Evolutionary conservation across 2,113 vertebrate genomes (phyloP).

Genomic region (Mobula birostris): DNA sequence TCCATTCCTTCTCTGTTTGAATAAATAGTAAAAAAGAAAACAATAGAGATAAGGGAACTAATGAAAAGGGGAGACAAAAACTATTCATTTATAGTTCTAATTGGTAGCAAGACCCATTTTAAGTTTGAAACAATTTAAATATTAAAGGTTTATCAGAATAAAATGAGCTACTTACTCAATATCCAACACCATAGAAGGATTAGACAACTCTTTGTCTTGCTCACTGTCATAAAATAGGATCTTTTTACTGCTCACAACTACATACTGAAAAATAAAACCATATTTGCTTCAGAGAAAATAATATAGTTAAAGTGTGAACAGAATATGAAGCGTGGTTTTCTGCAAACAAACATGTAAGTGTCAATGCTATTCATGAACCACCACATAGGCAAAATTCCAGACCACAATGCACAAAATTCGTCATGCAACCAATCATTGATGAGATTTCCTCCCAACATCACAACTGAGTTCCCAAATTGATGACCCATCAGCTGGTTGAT

Average conservation of each 20-base stretch:
- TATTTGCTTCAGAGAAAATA: background rate
- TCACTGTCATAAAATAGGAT: constrained; percentile 97
- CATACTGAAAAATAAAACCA: constrained; percentile 69
- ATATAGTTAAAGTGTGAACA: background rate
- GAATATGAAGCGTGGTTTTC: background rate
- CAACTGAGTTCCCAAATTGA: no score
- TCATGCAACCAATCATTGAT: no score
- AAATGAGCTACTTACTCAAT: constrained; percentile 79
- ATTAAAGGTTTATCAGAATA: background rate
- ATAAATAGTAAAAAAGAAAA: background rate
- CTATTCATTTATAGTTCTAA: background rate
- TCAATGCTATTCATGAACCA: no score
- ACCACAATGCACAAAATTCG: no score
- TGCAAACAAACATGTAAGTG: no score
- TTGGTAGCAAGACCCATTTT: background rate
- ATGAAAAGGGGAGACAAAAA: background rate
- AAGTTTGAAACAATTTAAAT: background rate
- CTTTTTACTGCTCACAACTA: constrained; percentile 98
- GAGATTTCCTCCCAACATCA: no score
- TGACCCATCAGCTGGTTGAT: no score
- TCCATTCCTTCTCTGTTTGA: background rate
- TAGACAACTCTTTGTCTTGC: constrained; percentile 92
- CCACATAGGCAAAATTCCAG: no score
- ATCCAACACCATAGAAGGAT: constrained; percentile 95
- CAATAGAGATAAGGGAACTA: background rate